Evolutionary conservation across 2,888 invertebrate species (phyloP), one percentile per base, ranked within the genome.

Genomic region (Tricholauxania praeusta): DNA sequence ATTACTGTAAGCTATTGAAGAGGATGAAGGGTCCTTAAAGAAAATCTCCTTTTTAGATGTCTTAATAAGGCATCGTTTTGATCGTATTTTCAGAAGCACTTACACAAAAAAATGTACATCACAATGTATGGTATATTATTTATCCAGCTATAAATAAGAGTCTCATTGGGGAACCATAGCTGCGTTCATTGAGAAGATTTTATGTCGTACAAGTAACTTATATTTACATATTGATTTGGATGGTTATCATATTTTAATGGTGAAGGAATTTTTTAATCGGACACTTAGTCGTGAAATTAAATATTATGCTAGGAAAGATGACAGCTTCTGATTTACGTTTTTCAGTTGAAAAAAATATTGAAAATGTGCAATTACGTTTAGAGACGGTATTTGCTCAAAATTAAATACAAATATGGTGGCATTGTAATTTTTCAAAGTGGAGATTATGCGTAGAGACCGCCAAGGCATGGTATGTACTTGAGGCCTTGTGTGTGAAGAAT

Each of bases 281-380:
- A 22, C 22, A 22, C 1, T 22, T 22, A 22, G 3, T 1, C 22
- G 22, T 22, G 22, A 22, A 22, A 22, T 22, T n/a, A n/a, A 22
- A 3, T 22, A 3, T 2, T 2, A 3, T 22, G 1, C 3, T 1
- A 3, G 3, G 22, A 22, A 1, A 1, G 1, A 3, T 2, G 3
- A 3, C 22, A 22, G 3, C 1, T 22, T n/a, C n/a, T 22, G 22
- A 22, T 22, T 22, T 22, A 2, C 1, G 22, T 1, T 22, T 2
- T 22, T 22, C 22, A 22, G 22, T 22, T 2, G 22, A 22, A 22
- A 22, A 1, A 22, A 22, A 1, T 22, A 3, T 22, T 22, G 3
- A 22, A 2, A 3, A 22, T 22, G 22, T 22, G 22, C 22, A 22
- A 3, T 2, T 22, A 22, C 1, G 22, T 22, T 2, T 2, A 22